phyloP scores from a whole-genome alignment of 2,888 invertebrate genomes.

The Tinea pellionella region DNA sequence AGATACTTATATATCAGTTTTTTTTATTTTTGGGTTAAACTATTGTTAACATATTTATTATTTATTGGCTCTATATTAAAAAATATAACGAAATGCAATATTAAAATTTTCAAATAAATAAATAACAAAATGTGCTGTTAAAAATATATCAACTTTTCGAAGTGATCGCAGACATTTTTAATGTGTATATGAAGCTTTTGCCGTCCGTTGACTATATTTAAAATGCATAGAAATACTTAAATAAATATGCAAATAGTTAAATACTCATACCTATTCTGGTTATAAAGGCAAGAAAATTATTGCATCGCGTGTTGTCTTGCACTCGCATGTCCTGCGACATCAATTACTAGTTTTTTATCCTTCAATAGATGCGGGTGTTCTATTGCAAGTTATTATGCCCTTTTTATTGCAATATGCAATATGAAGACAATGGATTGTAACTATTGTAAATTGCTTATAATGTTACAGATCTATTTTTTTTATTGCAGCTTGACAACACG shows the following conservation, averaged over 20 bases:
- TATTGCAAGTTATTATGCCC: slow-evolving; percentile 5
- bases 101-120: too few species aligned
- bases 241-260: not conserved
- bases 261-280: not conserved
- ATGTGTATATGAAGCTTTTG: too few species aligned
- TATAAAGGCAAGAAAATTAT: slow-evolving; percentile 1
- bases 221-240: not conserved
- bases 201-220: not conserved
- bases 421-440: slow-evolving; percentile 8
- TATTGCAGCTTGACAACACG: too few species aligned
- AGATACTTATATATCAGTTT: too few species aligned
- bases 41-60: too few species aligned
- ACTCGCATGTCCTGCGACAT: slow-evolving; percentile 11
- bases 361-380: slow-evolving; percentile 11
- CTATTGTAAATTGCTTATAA: not conserved
- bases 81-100: too few species aligned
- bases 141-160: too few species aligned
- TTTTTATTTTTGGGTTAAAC: too few species aligned
- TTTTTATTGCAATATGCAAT: slow-evolving; percentile 12
- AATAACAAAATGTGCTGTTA: too few species aligned
- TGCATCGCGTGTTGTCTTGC: slow-evolving; percentile 4
- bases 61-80: too few species aligned
- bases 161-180: too few species aligned
- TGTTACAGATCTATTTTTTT: not conserved
- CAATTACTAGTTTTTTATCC: not conserved